Percentiles rank a stretch among this genome's conserved stretches.
phyloP scores from a whole-genome alignment of 2,888 invertebrate species.

The Drosophila mercatorum region DNA sequence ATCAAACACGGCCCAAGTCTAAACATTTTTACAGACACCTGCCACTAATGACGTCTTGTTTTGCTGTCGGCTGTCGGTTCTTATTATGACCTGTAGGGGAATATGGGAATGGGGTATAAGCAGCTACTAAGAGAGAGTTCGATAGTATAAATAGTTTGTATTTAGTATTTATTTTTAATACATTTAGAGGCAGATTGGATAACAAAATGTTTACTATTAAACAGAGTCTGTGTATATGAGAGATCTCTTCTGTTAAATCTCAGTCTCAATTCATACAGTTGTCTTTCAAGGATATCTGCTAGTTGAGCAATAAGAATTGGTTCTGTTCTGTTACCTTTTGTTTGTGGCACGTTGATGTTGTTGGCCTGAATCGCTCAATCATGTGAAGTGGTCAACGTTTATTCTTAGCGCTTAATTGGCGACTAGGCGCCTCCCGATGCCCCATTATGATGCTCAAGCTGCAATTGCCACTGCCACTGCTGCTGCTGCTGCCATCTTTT shows the following conservation, averaged over 20 bases:
- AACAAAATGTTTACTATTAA: too few relatives aligned
- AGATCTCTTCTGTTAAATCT: too few relatives aligned
- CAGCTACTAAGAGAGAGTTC: not conserved
- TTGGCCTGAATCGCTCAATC: constrained; percentile 77
- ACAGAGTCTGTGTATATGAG: too few relatives aligned
- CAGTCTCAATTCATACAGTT: too few relatives aligned
- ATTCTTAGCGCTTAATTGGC: constrained; percentile 66
- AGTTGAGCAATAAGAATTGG: not conserved
- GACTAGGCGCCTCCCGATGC: constrained; percentile 68
- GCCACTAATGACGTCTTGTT: constrained; percentile 78
- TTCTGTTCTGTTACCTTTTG: not conserved
- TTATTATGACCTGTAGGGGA: constrained; percentile 20
- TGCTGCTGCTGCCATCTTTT: constrained; percentile 26
- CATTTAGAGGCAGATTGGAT: too few relatives aligned
- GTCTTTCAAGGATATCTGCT: constrained; percentile 14
- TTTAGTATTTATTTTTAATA: too few relatives aligned
- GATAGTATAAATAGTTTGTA: too few relatives aligned
- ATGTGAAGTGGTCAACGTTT: constrained; percentile 74
- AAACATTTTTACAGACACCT: constrained; percentile 81
- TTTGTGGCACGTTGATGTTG: constrained; percentile 28
- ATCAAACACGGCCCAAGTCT: constrained; percentile 74
- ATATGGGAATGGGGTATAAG: constrained; percentile 9
- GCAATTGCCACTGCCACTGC: constrained; percentile 13
- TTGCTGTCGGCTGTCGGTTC: constrained; percentile 51
- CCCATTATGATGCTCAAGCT: constrained; percentile 53